Base-by-base conservation (phyloP, 2,888 invertebrate species). In the Quadroppia sp. region DNA sequence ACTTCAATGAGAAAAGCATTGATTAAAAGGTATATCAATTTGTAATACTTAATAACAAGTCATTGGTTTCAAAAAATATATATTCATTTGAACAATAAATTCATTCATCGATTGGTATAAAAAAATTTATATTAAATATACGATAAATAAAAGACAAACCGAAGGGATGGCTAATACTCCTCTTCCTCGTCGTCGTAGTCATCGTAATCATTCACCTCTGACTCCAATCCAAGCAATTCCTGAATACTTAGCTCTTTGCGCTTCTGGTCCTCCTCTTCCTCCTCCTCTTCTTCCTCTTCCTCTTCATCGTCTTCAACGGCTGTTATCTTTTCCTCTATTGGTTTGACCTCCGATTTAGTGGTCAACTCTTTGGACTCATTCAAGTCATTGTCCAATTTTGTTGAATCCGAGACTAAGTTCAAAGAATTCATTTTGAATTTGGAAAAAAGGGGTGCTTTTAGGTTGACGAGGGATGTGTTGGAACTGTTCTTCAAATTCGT, bases 131-230 rank as follows among this genome's bases (percentile, higher is more conserved):
- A 45, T 45, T n/a, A 48, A 20, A n/a, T 1, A 48, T 20, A 20
- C 40, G 13, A 20, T n/a, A 48, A n/a, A n/a, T n/a, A 48, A 20
- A 48, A 17, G n/a, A 48, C n/a, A 20, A 48, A 20, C 9, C 4
- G 9, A 36, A 36, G 36, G 6, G 36, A 36, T 4, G 6, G 36
- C 9, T 36, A 36, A 36, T 36, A 36, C 36, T 36, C 36, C 9
- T 36, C 36, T 9, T 36, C 36, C 9, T 36, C 36, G n/a, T 75
- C 50, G 15, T 73, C 67, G 30, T 72, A 71, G 28, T 76, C 72
- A 20, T 74, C 74, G 20, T 76, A 71, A 30, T 50, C 45, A 42
- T 67, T 36, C 13, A 40, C 67, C 1, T 23, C 40, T 7, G 40
- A 23, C 9, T 40, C 11, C 11, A 67, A 40, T 67, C 40, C 67